Conservation (phyloP, 2,113 vertebrate species). For the Coreoperca whiteheadi region DNA sequence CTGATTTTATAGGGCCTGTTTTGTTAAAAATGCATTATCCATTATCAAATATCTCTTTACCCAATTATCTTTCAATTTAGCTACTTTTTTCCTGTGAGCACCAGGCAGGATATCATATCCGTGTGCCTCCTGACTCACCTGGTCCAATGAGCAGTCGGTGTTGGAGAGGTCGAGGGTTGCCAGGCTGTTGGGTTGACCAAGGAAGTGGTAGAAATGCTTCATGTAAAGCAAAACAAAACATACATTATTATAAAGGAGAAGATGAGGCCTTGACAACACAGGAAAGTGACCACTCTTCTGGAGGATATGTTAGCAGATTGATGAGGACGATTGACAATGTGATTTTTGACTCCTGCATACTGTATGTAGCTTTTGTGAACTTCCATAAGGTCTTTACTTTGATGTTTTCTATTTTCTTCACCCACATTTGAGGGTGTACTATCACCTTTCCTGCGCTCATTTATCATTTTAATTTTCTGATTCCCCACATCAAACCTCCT, state of each 20-base stretch:
- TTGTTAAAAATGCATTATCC: background rate
- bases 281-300: background rate
- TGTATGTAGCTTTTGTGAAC: background rate
- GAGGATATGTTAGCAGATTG: background rate
- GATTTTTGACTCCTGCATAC: background rate
- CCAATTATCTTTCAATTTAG: background rate
- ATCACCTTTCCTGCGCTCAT: background rate
- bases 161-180: conserved; percentile 79
- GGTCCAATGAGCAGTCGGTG: conserved; percentile 81
- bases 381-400: background rate
- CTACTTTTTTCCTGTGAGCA: background rate
- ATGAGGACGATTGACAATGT: background rate
- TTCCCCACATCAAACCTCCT: background rate
- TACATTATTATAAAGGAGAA: background rate
- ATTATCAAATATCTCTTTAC: background rate
- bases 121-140: conserved; percentile 60
- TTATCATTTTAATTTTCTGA: background rate
- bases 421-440: background rate
- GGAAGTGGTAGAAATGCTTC: conserved; percentile 80
- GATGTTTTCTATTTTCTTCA: background rate
- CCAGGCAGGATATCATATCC: background rate
- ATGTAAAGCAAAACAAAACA: background rate
- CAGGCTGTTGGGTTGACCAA: conserved; percentile 78
- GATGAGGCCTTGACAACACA: background rate
- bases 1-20: background rate